Evolutionary conservation across 2,888 invertebrate genomes (phyloP).

Genomic region (Tipula lateralis): DNA sequence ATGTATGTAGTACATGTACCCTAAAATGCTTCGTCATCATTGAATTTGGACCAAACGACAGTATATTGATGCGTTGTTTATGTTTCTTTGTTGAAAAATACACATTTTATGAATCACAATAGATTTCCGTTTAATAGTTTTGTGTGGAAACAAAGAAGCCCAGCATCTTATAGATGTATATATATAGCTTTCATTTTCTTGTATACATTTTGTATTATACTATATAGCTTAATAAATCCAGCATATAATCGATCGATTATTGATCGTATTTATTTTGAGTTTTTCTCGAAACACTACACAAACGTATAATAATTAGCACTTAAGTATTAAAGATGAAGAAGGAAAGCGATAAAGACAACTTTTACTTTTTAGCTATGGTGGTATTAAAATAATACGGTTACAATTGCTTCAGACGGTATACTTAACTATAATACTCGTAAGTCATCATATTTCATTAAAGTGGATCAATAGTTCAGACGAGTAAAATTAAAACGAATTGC

Average conservation of each 20-base stretch:
- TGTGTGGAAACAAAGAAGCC: neutral
- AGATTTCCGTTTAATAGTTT: neutral
- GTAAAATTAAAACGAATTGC: neutral
- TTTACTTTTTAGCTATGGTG: neutral
- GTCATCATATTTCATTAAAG: neutral
- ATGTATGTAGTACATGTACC: neutral
- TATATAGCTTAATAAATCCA: neutral
- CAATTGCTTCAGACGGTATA: neutral
- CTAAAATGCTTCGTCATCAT: neutral
- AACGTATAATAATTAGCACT: neutral
- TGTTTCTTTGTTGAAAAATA: neutral
- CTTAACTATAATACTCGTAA: neutral
- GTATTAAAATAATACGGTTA: neutral
- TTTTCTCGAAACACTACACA: neutral
- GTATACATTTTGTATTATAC: neutral
- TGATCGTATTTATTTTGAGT: neutral
- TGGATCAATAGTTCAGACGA: no score
- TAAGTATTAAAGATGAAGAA: neutral
- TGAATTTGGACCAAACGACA: neutral
- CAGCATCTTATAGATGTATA: neutral
- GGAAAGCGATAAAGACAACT: neutral
- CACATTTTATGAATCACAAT: neutral
- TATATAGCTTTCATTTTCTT: neutral
- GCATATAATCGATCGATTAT: constrained; percentile 11
- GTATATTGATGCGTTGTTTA: neutral